Evolutionary conservation across 2,113 vertebrate genomes (phyloP).

Genomic region (Eublepharis macularius): DNA sequence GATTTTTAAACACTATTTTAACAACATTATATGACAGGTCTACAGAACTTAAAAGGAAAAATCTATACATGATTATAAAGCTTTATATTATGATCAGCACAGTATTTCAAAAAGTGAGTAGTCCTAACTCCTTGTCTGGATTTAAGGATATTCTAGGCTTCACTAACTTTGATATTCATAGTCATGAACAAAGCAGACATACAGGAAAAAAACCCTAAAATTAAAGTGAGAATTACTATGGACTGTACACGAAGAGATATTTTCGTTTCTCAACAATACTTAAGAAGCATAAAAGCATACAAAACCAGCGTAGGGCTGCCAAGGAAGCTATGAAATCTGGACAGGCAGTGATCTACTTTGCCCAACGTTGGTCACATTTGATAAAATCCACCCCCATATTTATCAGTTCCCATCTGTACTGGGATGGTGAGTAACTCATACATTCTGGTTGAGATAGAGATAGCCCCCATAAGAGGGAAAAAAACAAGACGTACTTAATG

Average conservation of each 20-base stretch:
- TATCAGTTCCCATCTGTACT: no score
- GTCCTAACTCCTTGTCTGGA: not conserved
- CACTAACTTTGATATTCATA: not conserved
- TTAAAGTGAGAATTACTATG: not conserved
- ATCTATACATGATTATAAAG: not conserved
- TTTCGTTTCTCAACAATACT: not conserved
- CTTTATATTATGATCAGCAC: rapidly evolving
- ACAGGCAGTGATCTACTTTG: no score
- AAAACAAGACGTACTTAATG: not conserved
- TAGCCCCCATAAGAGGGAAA: no score
- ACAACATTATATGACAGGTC: not conserved
- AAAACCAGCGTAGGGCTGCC: no score
- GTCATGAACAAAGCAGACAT: not conserved
- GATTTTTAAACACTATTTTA: not conserved
- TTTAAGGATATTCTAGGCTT: not conserved
- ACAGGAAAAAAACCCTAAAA: not conserved
- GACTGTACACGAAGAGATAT: not conserved
- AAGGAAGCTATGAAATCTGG: not conserved
- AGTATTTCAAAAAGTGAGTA: not conserved
- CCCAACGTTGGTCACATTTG: no score
- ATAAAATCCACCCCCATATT: no score
- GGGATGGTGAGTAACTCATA: no score
- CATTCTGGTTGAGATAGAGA: no score
- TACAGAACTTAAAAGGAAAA: not conserved
- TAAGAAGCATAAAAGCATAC: not conserved